These are phyloP conservation scores for Cepphus grylle DNA, from an alignment of 2,113 vertebrate species.

Conservation along the genomic window DNA sequence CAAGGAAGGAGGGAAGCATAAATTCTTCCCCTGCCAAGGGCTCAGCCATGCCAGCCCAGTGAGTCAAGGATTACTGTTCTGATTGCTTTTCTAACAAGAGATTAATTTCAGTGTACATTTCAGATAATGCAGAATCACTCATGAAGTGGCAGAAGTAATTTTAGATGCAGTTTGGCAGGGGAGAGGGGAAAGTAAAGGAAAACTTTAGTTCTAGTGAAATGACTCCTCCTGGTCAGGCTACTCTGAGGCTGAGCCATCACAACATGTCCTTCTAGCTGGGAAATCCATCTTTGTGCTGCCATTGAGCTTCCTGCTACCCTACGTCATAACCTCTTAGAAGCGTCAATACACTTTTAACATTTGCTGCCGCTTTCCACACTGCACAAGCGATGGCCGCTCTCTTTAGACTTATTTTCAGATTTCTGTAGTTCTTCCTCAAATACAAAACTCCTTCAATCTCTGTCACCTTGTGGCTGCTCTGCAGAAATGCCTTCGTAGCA, in stretches of 20 bases:
- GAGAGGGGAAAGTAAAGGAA: not conserved
- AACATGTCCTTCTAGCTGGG: not conserved
- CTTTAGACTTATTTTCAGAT: not conserved
- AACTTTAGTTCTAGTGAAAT: slow-evolving; percentile 6
- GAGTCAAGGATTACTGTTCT: slow-evolving; percentile 59
- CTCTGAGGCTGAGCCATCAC: not conserved
- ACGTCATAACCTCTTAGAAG: not conserved
- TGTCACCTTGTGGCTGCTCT: not conserved
- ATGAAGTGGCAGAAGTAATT: slow-evolving; percentile 25
- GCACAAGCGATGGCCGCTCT: not conserved
- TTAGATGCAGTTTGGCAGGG: not conserved
- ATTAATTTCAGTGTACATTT: slow-evolving; percentile 58
- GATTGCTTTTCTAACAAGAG: slow-evolving; percentile 33
- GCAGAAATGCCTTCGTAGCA: not conserved
- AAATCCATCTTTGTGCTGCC: not conserved
- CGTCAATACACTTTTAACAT: fast-evolving
- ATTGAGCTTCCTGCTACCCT: not conserved
- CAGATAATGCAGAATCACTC: slow-evolving; percentile 37
- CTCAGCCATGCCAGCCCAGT: not conserved
- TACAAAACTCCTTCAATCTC: not conserved
- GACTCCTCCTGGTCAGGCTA: not conserved
- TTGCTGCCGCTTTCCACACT: fast-evolving
- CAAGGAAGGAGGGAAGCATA: slow-evolving; percentile 15
- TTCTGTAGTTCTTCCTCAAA: not conserved
- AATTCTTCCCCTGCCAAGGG: not conserved